Conservation (phyloP, 2,797 vertebrate genomes). For the Nyctibius grandis region DNA sequence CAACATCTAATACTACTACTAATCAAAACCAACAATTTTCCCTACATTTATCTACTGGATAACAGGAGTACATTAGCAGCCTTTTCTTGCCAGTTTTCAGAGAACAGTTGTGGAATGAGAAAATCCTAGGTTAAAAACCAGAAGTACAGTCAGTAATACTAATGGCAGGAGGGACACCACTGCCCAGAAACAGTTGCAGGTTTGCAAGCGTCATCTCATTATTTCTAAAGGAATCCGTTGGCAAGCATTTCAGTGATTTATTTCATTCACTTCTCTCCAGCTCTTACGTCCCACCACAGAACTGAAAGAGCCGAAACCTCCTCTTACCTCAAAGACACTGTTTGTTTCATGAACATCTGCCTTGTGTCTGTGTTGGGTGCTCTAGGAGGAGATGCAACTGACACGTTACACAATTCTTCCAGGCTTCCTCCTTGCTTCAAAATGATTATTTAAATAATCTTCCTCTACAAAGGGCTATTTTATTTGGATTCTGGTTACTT, state of each 20-base stretch:
- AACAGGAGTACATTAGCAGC: not conserved
- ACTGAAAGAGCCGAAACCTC: not conserved
- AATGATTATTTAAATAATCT: not conserved
- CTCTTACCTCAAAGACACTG: not conserved
- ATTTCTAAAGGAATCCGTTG: not conserved
- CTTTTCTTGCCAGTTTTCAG: not conserved
- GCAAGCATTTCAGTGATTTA: not conserved
- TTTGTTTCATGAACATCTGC: not conserved
- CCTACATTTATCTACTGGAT: not conserved
- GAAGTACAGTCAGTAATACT: not conserved
- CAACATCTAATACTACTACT: not conserved
- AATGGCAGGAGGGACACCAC: not conserved
- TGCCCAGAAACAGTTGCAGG: not conserved
- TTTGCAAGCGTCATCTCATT: not conserved
- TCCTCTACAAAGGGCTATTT: not conserved
- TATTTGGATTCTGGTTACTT: not conserved
- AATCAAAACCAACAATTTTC: not conserved
- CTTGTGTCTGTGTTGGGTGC: not conserved
- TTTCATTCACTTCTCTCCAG: not conserved
- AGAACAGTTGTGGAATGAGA: not conserved
- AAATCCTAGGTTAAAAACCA: not conserved
- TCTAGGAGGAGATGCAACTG: not conserved
- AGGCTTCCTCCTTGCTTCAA: not conserved
- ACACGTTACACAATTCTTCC: not conserved
- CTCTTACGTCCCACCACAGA: not conserved